phyloP scores from a whole-genome alignment of 2,888 invertebrate species.

The Hydrotaea cyrtoneurina region DNA sequence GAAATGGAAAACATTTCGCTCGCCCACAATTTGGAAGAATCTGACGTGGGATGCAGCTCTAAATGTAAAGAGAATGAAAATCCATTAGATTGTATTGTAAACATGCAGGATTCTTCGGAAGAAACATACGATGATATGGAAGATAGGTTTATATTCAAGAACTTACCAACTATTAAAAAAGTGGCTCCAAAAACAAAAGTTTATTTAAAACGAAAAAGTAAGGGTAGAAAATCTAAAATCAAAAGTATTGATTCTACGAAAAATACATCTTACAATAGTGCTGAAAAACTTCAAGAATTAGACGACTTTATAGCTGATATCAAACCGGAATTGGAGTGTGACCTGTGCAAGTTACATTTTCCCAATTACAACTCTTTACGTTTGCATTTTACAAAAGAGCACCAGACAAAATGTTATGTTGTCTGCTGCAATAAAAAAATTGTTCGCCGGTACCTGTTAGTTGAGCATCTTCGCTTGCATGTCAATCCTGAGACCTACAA shows the following conservation, averaged over 20 bases:
- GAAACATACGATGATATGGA: not conserved
- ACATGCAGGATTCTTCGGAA: not conserved
- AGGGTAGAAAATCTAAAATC: conserved; percentile 17
- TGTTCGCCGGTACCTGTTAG: conserved; percentile 68
- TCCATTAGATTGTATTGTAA: not conserved
- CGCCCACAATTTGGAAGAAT: not conserved
- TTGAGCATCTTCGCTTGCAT: conserved; percentile 70
- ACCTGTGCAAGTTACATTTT: conserved; percentile 62
- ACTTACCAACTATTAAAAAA: no score
- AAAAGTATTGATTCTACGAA: conserved; percentile 14
- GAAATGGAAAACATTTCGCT: not conserved
- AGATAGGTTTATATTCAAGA: no score
- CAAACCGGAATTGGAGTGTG: conserved; percentile 67
- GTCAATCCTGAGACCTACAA: conserved; percentile 70
- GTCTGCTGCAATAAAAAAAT: conserved; percentile 70
- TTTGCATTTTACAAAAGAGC: conserved; percentile 67
- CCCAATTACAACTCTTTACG: conserved; percentile 64
- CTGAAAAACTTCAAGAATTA: conserved; percentile 61
- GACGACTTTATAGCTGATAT: conserved; percentile 69
- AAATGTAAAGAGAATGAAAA: not conserved
- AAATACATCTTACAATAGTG: conserved; percentile 36
- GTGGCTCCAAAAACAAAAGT: not conserved
- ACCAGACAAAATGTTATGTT: conserved; percentile 68
- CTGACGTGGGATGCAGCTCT: no score
- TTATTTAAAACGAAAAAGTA: not conserved